Evolutionary conservation across 2,797 vertebrate species (phyloP).

Genomic region (Hybognathus amarus): DNA sequence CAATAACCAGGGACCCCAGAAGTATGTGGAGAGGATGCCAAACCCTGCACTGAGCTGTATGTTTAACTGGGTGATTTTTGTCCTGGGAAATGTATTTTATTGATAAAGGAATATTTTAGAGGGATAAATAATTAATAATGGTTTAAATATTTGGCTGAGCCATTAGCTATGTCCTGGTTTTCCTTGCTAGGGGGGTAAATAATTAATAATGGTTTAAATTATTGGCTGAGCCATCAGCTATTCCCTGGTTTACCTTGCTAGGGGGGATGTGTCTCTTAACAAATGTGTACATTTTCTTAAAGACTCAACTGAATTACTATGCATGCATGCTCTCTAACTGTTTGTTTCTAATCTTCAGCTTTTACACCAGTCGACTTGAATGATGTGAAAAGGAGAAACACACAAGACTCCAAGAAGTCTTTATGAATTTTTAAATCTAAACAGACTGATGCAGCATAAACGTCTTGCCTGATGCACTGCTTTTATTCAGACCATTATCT

Average conservation of each 20-base stretch:
- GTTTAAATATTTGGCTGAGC: neutral
- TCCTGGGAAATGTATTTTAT: neutral
- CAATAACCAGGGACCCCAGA: constrained; percentile 80
- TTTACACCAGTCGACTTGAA: constrained; percentile 86
- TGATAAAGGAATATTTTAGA: neutral
- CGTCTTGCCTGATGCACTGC: neutral
- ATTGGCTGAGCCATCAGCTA: neutral
- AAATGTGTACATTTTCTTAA: neutral
- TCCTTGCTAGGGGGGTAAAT: neutral
- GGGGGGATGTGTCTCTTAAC: neutral
- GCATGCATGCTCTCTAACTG: neutral
- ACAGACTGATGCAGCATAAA: neutral
- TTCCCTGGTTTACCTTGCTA: neutral
- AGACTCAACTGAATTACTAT: neutral
- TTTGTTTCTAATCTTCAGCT: constrained; percentile 66
- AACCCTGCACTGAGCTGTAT: constrained; percentile 83
- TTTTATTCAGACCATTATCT: neutral
- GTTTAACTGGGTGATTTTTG: constrained; percentile 21
- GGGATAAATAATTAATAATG: neutral
- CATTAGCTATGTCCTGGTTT: neutral
- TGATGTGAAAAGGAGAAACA: constrained; percentile 80
- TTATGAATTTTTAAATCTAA: neutral
- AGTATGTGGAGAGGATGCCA: constrained; percentile 86
- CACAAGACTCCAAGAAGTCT: constrained; percentile 73
- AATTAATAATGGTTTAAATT: neutral